These are phyloP conservation scores for Anoplius nigerrimus DNA, from an alignment of 2,888 invertebrate species.

Conservation along the genomic window DNA sequence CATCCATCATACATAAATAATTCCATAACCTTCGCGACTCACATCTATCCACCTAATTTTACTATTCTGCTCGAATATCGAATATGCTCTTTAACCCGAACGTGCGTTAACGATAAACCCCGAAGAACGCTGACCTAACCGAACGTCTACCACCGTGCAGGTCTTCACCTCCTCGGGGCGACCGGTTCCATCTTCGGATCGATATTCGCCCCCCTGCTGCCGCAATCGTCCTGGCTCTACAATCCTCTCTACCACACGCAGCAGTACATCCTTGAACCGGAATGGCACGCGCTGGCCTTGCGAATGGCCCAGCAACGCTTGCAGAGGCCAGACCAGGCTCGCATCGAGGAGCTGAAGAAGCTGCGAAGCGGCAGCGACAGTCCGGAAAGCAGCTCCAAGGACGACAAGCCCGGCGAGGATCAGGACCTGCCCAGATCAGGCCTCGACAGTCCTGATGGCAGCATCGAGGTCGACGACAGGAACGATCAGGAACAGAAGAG, in stretches of 20 bases:
- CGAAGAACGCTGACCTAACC: conserved; percentile 1
- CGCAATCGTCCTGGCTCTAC: conserved; percentile 72
- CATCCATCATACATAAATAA: too few relatives aligned
- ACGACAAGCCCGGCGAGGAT: conserved; percentile 54
- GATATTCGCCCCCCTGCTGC: conserved; percentile 71
- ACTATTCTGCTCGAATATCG: too few relatives aligned
- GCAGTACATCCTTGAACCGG: conserved; percentile 70
- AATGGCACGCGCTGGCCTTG: conserved; percentile 72
- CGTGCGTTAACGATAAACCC: neutral
- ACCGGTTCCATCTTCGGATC: conserved; percentile 72
- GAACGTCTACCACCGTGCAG: conserved; percentile 44
- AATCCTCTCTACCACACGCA: conserved; percentile 71
- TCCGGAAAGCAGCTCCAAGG: conserved; percentile 63
- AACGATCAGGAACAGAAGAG: conserved; percentile 63
- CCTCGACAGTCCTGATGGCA: conserved; percentile 69
- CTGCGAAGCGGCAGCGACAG: conserved; percentile 63
- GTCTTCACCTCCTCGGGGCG: conserved; percentile 70
- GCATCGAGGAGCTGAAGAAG: conserved; percentile 68
- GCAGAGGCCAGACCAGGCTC: conserved; percentile 68
- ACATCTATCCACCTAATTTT: neutral
- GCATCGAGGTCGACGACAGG: conserved; percentile 72
- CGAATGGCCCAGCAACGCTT: conserved; percentile 72
- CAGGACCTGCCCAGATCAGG: conserved; percentile 47
- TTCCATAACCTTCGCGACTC: too few relatives aligned
- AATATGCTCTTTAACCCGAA: neutral